Evolutionary conservation across 2,113 vertebrate species (phyloP).

Genomic region (Eulacestoma nigropectus): DNA sequence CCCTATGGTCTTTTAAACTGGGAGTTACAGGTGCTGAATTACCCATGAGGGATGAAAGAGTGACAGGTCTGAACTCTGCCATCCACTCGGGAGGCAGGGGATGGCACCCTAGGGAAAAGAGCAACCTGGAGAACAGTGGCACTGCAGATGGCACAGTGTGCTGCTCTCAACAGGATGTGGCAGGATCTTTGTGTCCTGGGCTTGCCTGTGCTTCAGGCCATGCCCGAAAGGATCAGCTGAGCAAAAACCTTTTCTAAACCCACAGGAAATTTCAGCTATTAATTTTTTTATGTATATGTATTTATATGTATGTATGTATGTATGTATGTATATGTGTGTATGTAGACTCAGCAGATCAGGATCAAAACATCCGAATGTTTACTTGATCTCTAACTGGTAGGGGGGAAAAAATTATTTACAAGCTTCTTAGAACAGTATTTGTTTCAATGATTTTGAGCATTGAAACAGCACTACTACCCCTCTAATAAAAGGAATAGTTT

Average conservation of each 20-base stretch:
- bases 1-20: not conserved
- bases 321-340: too few species aligned
- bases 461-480: not conserved
- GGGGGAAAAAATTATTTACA: not conserved
- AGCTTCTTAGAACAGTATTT: not conserved
- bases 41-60: not conserved
- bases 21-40: conserved; percentile 21
- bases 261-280: not conserved
- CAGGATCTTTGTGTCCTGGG: not conserved
- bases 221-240: not conserved
- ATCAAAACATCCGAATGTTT: not conserved
- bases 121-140: not conserved
- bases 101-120: not conserved
- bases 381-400: not conserved
- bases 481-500: not conserved
- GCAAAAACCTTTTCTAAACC: not conserved
- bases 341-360: too few species aligned
- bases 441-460: not conserved
- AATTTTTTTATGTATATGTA: not conserved
- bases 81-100: not conserved
- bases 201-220: not conserved
- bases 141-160: not conserved
- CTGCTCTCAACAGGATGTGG: not conserved
- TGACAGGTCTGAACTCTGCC: not conserved
- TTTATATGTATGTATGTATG: not conserved